Evolutionary conservation across 2,888 invertebrate genomes (phyloP).

Genomic region (Thera obeliscata): DNA sequence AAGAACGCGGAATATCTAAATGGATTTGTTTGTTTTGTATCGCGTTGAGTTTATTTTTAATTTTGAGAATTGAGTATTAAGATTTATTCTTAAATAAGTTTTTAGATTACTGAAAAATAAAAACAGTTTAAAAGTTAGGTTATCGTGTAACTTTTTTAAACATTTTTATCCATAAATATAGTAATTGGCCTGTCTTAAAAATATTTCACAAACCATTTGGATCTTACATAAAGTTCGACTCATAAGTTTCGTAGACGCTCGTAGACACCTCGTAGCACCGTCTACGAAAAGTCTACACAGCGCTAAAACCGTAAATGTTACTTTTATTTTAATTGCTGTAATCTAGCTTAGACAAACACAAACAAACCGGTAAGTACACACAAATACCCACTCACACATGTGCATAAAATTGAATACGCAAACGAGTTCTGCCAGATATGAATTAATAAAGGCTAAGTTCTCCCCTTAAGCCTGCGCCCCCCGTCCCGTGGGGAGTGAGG

Average conservation of each 20-base stretch:
- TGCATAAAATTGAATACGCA: conserved; percentile 57
- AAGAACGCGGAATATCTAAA: conserved; percentile 33
- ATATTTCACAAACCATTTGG: neutral
- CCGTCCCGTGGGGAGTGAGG: conserved; percentile 41
- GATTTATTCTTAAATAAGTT: too few relatives aligned
- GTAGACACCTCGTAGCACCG: conserved; percentile 50
- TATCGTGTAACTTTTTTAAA: too few relatives aligned
- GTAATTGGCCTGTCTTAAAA: too few relatives aligned
- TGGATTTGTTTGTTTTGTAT: conserved; percentile 13
- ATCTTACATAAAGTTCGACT: neutral
- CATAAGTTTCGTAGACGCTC: conserved; percentile 43
- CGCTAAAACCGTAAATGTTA: conserved; percentile 22
- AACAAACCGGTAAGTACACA: conserved; percentile 24
- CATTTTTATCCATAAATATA: too few relatives aligned
- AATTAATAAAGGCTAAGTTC: conserved; percentile 67
- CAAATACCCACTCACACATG: conserved; percentile 42
- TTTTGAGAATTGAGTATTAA: neutral
- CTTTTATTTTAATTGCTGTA: conserved; percentile 23
- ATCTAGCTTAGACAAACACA: conserved; percentile 23
- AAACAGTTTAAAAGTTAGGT: too few relatives aligned
- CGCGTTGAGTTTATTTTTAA: neutral
- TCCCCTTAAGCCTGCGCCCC: conserved; percentile 58
- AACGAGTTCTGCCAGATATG: conserved; percentile 60
- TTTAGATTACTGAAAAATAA: too few relatives aligned
- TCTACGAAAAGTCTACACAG: conserved; percentile 37